Evolutionary conservation across 2,113 vertebrate genomes (phyloP).

Genomic region (Ceyx margarethae): DNA sequence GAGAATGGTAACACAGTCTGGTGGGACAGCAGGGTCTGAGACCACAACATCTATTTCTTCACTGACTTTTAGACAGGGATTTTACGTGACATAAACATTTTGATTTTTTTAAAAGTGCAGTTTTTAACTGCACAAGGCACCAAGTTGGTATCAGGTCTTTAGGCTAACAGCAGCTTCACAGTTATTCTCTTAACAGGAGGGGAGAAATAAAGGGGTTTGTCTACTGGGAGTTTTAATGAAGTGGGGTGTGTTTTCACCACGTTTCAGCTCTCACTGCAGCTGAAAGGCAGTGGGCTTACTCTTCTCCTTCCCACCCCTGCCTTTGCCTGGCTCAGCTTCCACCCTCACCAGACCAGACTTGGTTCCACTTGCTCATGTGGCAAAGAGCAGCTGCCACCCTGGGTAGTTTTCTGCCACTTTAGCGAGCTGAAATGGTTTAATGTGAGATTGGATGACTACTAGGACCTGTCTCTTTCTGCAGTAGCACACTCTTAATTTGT

Average conservation of each 20-base stretch:
- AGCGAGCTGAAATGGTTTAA: background rate
- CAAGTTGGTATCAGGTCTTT: background rate
- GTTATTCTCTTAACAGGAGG: background rate
- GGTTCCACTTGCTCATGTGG: background rate
- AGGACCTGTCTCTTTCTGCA: background rate
- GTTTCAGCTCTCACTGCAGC: background rate
- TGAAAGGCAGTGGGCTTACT: background rate
- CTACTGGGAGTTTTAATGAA: background rate
- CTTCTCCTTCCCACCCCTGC: background rate
- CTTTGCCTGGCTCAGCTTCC: background rate
- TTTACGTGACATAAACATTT: background rate
- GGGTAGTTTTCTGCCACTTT: background rate
- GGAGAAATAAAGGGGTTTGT: background rate
- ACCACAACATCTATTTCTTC: background rate
- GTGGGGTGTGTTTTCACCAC: background rate
- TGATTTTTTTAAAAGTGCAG: background rate
- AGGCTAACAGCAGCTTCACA: background rate
- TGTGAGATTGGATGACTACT: background rate
- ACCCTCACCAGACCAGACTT: background rate
- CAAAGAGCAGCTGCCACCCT: background rate
- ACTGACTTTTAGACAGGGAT: background rate
- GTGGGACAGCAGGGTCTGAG: background rate
- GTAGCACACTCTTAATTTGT: conserved; percentile 1
- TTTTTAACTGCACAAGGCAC: background rate
- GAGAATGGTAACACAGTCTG: background rate